Evolutionary conservation across 2,113 vertebrate genomes (phyloP).

Genomic region (Agelaius tricolor): DNA sequence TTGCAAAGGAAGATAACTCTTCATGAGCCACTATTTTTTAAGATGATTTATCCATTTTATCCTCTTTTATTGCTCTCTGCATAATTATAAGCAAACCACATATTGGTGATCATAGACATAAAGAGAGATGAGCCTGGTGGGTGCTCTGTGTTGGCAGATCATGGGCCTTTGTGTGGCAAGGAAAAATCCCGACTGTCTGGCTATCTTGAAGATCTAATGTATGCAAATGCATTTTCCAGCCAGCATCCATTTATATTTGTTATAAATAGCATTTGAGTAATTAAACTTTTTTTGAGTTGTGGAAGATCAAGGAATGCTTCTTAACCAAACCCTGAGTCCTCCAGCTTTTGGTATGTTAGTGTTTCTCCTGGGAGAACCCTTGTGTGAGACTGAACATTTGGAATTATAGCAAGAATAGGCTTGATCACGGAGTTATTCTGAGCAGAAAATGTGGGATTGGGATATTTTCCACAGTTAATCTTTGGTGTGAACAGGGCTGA

Average conservation of each 20-base stretch:
- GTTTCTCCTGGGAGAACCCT: background rate
- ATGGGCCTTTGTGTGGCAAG: background rate
- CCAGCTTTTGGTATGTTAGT: background rate
- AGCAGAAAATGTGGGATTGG: background rate
- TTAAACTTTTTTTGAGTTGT: background rate
- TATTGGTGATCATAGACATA: background rate
- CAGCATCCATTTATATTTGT: background rate
- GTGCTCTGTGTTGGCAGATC: background rate
- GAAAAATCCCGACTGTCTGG: background rate
- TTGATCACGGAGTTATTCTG: background rate
- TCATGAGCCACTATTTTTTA: background rate
- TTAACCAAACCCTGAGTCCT: background rate
- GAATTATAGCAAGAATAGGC: background rate
- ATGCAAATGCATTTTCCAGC: background rate
- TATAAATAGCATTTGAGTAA: conserved; percentile 21
- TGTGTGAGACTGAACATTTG: background rate
- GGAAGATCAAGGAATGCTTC: background rate
- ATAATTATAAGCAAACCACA: background rate
- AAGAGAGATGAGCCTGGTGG: background rate
- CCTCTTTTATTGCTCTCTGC: background rate
- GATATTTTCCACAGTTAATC: conserved; percentile 18
- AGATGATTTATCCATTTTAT: background rate
- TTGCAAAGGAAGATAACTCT: background rate
- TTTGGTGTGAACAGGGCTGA: background rate
- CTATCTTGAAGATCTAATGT: background rate